phyloP scores from a whole-genome alignment of 2,888 invertebrate genomes.

The Cetonia aurata region DNA sequence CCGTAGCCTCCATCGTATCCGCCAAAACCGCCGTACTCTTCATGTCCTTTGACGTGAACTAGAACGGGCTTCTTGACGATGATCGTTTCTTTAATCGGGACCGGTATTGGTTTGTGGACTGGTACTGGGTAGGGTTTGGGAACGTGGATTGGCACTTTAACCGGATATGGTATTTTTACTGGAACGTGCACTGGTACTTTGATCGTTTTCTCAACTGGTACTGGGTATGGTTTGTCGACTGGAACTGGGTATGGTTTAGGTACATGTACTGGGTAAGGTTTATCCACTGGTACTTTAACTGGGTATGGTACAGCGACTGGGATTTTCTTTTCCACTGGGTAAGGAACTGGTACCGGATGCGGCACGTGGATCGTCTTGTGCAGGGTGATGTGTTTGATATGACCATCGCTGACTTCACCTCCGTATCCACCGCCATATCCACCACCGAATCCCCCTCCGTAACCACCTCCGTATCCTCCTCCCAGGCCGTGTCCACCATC shows the following conservation, averaged over 20 bases:
- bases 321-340: slow-evolving; percentile 73
- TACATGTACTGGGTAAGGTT: slow-evolving; percentile 68
- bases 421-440: slow-evolving; percentile 48
- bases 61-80: slow-evolving; percentile 62
- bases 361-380: slow-evolving; percentile 74
- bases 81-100: slow-evolving; percentile 67
- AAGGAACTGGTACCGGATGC: slow-evolving; percentile 74
- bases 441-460: slow-evolving; percentile 46
- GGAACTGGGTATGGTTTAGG: slow-evolving; percentile 66
- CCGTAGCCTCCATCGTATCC: slow-evolving; percentile 42
- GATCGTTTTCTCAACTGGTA: slow-evolving; percentile 69
- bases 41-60: slow-evolving; percentile 54
- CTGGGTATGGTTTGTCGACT: slow-evolving; percentile 68
- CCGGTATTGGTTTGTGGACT: slow-evolving; percentile 63
- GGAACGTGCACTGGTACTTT: slow-evolving; percentile 64
- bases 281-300: slow-evolving; percentile 54
- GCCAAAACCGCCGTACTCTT: slow-evolving; percentile 47
- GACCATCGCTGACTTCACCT: slow-evolving; percentile 51
- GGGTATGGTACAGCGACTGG: slow-evolving; percentile 67
- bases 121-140: slow-evolving; percentile 61
- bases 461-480: slow-evolving; percentile 48
- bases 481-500: slow-evolving; percentile 43
- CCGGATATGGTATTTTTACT: slow-evolving; percentile 60
- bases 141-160: slow-evolving; percentile 56
- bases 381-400: slow-evolving; percentile 70